Base-by-base conservation (phyloP, 2,113 vertebrate genomes). In the Pimephales promelas region DNA sequence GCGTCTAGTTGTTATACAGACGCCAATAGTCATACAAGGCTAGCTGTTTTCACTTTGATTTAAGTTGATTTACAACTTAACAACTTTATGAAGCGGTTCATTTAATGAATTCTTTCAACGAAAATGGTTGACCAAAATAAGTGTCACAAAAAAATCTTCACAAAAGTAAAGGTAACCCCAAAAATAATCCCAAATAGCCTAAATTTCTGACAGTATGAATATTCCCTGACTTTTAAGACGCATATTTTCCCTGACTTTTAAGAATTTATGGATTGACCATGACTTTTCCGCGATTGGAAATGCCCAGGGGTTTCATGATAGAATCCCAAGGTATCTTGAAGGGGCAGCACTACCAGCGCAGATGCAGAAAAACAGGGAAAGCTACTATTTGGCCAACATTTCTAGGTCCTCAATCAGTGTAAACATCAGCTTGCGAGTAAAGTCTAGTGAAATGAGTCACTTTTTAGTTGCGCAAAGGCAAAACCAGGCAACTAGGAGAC, bases 331-430 rank as follows among this genome's bases (percentile, higher is more conserved):
- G 43, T 36, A 40, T 40, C 8, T 40, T 40, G 40, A 40, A 45
- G 2, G 4, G 14, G 22, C 20, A 24, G 34, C 4, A 3, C 22
- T 40, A 34, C 20, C 36, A 71, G 36, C 45, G 1, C 20, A 71
- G 22, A n/a, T 16, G 22, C 36, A 36, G 18, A 68, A 14, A 14
- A 5, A 10, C 79, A 52, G 79, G 13, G 47, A 70, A 70, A 81
- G 47, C 62, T 70, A 24, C 47, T 20, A 10, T 34, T 81, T 56
- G 79, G 79, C 79, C 79, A 81, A 70, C 79, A 54, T 52, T 31
- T 6, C 40, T 4, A 16, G 10, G 26, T 31, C 40, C 5, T 8
- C 26, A 13, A 1, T 4, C 26, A 13, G 3, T 49, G 77, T 70
- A 13, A 79, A 64, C 43, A 66, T 6, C 43, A 34, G 43, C 18